Percentiles rank a stretch among this genome's conserved stretches.
Evolutionary conservation across 2,113 vertebrate genomes (phyloP).

Genomic region (Neoarius graeffei): DNA sequence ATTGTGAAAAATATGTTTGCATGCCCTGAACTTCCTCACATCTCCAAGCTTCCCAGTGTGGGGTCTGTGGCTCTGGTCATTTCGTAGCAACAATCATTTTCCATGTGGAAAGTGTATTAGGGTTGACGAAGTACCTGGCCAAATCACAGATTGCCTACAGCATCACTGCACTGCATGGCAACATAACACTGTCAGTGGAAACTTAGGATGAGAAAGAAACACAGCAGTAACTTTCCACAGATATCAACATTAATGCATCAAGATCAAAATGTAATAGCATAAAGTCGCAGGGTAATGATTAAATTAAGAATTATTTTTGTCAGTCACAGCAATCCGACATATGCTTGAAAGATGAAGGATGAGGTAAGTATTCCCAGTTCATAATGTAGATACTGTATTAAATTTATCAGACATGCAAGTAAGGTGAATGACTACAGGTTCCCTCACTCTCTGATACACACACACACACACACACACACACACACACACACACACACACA

Average conservation of each 20-base stretch:
- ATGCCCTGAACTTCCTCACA: neutral
- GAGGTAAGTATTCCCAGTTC: neutral
- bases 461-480: neutral
- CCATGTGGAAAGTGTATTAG: slow-evolving; percentile 3
- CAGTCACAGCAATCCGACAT: neutral
- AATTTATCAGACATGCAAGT: neutral
- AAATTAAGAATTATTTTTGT: neutral
- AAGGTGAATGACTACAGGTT: neutral
- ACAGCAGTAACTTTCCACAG: neutral
- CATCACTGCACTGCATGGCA: neutral
- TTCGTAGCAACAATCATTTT: neutral
- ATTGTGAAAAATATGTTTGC: neutral
- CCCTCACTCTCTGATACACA: neutral
- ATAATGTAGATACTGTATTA: neutral
- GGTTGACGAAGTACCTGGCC: slow-evolving; percentile 3
- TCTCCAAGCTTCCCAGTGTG: neutral
- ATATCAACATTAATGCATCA: slow-evolving; percentile 2
- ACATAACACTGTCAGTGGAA: neutral
- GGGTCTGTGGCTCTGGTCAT: neutral
- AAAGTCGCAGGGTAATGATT: neutral
- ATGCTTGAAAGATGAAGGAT: neutral
- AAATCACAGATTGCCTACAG: slow-evolving; percentile 17
- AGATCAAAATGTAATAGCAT: neutral
- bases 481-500: neutral
- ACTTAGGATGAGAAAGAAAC: neutral